Percentiles rank a stretch among this genome's conserved stretches.
Conservation (phyloP, 2,888 invertebrate genomes). For the Boloria selene region DNA sequence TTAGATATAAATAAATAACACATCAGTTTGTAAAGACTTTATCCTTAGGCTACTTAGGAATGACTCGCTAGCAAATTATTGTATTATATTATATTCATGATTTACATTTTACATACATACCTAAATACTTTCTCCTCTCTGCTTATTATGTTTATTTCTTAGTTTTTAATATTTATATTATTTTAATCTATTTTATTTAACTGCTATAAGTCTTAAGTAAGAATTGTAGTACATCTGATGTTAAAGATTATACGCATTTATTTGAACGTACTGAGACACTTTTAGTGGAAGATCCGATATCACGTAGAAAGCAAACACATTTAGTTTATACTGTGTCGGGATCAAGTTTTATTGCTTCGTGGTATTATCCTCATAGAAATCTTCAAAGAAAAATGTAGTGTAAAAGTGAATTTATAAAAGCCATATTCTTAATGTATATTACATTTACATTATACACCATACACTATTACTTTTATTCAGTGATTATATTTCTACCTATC, state of each 20-base stretch:
- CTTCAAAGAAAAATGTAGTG: conserved; percentile 1
- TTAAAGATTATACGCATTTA: conserved; percentile 21
- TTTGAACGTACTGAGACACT: conserved; percentile 32
- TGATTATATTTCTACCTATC: no score
- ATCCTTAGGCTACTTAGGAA: no score
- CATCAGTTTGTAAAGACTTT: no score
- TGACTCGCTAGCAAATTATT: no score
- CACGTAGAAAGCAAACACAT: conserved; percentile 39
- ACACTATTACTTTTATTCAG: background rate
- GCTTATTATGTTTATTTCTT: no score
- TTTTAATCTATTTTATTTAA: no score
- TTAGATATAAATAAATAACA: no score
- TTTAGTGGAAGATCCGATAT: conserved; percentile 26
- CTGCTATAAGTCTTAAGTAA: background rate
- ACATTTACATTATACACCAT: background rate
- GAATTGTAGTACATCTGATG: background rate
- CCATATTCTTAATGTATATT: background rate
- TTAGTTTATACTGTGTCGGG: conserved; percentile 25
- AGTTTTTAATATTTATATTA: background rate
- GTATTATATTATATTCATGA: no score
- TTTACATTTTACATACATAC: no score
- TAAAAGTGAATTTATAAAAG: background rate
- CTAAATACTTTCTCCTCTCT: no score
- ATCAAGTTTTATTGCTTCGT: conserved; percentile 27
- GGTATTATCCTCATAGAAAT: conserved; percentile 8